Percentiles rank a stretch among this genome's conserved stretches.
phyloP scores from a whole-genome alignment of 2,113 vertebrate species.

The Ginglymostoma cirratum region DNA sequence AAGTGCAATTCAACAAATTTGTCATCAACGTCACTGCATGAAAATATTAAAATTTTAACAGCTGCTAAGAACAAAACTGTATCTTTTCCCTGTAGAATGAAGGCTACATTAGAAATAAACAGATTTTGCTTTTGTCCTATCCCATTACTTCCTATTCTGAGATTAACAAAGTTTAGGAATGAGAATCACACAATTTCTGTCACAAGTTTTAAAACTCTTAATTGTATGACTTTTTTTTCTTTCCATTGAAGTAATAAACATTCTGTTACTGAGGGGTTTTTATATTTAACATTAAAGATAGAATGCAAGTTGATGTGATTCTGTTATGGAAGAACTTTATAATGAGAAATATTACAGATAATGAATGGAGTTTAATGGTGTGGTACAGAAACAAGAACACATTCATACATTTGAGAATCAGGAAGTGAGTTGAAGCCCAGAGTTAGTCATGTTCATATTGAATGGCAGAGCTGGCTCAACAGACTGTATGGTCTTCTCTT shows the following conservation, averaged over 20 bases:
- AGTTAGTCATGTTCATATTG: background rate
- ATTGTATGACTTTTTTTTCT: background rate
- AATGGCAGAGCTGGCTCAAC: background rate
- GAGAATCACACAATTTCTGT: background rate
- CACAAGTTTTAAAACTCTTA: background rate
- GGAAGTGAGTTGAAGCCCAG: background rate
- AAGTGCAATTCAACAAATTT: background rate
- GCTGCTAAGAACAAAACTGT: background rate
- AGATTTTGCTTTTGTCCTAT: background rate
- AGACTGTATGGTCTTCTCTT: background rate
- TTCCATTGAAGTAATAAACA: background rate
- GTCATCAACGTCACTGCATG: background rate
- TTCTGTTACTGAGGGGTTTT: background rate
- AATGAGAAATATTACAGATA: background rate
- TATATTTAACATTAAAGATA: background rate
- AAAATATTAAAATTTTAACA: background rate
- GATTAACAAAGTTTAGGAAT: background rate
- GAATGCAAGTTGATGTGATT: background rate
- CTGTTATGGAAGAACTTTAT: background rate
- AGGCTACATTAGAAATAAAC: background rate
- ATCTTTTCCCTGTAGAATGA: background rate
- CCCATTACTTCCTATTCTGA: background rate
- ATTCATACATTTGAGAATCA: background rate
- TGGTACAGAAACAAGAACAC: background rate
- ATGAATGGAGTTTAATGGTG: background rate